Evolutionary conservation across 2,113 vertebrate genomes (phyloP), one percentile per base, ranked within the genome.

Genomic region (Strigops habroptila): DNA sequence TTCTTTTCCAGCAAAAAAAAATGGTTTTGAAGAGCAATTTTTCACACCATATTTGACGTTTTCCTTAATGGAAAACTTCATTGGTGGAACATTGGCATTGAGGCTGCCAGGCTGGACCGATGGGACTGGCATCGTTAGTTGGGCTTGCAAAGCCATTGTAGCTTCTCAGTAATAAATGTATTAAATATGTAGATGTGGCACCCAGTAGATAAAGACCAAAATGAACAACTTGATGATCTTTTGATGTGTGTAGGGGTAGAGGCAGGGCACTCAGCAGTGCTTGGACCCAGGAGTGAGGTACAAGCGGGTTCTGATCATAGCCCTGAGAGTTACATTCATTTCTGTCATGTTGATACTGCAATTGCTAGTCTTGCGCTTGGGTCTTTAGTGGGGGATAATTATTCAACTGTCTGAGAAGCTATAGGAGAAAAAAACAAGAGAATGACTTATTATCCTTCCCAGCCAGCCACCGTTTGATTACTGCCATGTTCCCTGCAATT

Each of bases 401-500:
- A 57, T 19, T 63, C 77, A 67, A 62, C 70, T 96, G 57, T 91
- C 83, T 85, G 33, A 90, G 93, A 82, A 89, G 83, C 44, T 69
- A 1, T 5, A 13, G 84, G 81, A 57, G 89, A 30, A 62, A 39
- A 84, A 93, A 35, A 1, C 48, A 82, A 37, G 79, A 88, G 87
- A 93, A 82, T 37, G 70, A 49, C 30, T 92, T 35, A 3, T 64
- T 60, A 7, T 76, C 70, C 74, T 82, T 78, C 70, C 70, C 91
- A 89, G 18, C 51, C 84, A 18, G 88, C 48, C 84, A 37, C 28
- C 46, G 0, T 37, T 78, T 51, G 92, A 53, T 90, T 51, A 10
- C 49, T 92, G 94, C 91, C 69, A 12, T 3, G 8, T 28, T 84
- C 62, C 89, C 93, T 94, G 93, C 87, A 84, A 73, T 94, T 68